phyloP scores from a whole-genome alignment of 2,797 vertebrate species.

The Cirrhinus mrigala region DNA sequence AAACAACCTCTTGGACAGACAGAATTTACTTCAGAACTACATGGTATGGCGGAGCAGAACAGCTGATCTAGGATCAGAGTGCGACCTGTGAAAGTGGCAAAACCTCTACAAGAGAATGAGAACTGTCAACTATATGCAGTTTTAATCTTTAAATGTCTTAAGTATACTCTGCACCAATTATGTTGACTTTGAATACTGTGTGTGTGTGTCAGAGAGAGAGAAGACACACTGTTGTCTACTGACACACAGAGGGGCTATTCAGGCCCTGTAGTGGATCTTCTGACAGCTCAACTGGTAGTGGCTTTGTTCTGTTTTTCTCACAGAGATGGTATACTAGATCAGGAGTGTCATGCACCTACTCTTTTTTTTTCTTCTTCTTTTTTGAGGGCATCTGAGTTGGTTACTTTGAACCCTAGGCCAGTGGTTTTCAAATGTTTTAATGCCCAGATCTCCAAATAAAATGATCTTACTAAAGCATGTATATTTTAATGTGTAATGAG shows the following conservation, averaged over 20 bases:
- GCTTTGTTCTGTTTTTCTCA: constrained; percentile 34
- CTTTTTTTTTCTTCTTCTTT: background rate
- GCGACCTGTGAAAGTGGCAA: background rate
- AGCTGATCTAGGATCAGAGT: constrained; percentile 1
- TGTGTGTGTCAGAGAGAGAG: background rate
- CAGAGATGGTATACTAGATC: constrained; percentile 32
- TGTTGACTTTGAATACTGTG: background rate
- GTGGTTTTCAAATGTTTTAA: background rate
- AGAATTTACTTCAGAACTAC: background rate
- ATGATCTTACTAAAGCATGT: background rate
- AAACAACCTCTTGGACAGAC: constrained; percentile 6
- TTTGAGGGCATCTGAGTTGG: background rate
- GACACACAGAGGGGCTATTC: constrained; percentile 35
- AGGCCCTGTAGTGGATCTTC: constrained; percentile 18
- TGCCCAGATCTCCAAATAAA: background rate
- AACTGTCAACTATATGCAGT: background rate
- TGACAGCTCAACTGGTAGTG: constrained; percentile 10
- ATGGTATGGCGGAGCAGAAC: background rate
- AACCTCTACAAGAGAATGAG: background rate
- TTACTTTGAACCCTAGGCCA: background rate
- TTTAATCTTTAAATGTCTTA: background rate
- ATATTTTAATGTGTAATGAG: background rate
- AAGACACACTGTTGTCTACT: constrained; percentile 14
- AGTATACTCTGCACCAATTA: background rate
- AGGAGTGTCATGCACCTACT: background rate